Conservation (phyloP, 2,797 vertebrate genomes). For the Holocentrus rufus region DNA sequence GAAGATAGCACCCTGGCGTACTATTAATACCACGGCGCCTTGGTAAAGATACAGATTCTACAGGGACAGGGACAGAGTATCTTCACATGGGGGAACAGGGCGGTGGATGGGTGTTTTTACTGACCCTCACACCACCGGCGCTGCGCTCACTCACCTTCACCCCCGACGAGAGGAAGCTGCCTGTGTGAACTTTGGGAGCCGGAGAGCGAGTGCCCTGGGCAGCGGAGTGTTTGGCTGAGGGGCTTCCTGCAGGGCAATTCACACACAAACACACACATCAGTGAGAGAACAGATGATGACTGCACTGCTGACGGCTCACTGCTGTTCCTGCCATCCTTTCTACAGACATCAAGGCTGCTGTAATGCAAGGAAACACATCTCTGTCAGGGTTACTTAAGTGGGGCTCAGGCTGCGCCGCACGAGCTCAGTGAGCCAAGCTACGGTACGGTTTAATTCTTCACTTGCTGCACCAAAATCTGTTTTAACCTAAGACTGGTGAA, state of each 20-base stretch:
- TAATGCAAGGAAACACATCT: slow-evolving; percentile 3
- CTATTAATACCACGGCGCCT: slow-evolving; percentile 67
- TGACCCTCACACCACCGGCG: slow-evolving; percentile 19
- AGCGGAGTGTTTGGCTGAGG: slow-evolving; percentile 87
- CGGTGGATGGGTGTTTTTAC: slow-evolving; percentile 1
- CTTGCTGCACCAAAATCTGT: slow-evolving; percentile 17
- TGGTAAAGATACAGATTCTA: slow-evolving; percentile 55
- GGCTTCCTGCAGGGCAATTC: slow-evolving; percentile 84
- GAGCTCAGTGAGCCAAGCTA: neutral
- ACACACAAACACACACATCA: slow-evolving; percentile 44
- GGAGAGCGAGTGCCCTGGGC: slow-evolving; percentile 90
- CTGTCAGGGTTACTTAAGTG: slow-evolving; percentile 2
- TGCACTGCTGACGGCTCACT: neutral
- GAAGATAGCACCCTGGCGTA: slow-evolving; percentile 65
- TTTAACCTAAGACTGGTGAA: slow-evolving; percentile 50
- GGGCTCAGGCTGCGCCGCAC: neutral
- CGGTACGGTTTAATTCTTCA: slow-evolving; percentile 11
- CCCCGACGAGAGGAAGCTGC: slow-evolving; percentile 90
- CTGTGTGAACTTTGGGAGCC: slow-evolving; percentile 92
- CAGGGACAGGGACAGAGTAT: slow-evolving; percentile 18
- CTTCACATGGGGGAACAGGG: slow-evolving; percentile 20
- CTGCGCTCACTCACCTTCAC: slow-evolving; percentile 87
- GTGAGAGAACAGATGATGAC: slow-evolving; percentile 21
- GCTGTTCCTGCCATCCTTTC: slow-evolving; percentile 15
- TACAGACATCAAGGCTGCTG: neutral